A percentile compares a stretch with the other conserved stretches of the same genome.
These are phyloP conservation scores for Aleiodes alternator DNA, from an alignment of 2,888 invertebrate species.

Conservation along the genomic window DNA sequence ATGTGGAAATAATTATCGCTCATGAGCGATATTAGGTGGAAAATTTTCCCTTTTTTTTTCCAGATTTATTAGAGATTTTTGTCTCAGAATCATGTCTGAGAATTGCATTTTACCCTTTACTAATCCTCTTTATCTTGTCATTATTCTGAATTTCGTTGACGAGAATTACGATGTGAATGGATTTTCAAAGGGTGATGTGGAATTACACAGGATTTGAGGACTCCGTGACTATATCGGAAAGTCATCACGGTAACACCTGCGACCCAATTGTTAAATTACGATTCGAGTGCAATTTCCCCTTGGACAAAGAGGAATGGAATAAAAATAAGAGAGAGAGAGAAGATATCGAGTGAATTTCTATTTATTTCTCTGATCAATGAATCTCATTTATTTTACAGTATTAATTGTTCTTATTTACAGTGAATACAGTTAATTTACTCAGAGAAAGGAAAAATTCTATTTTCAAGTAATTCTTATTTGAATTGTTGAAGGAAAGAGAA, in stretches of 20 bases:
- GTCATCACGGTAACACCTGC: slow-evolving; percentile 62
- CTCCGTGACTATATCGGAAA: slow-evolving; percentile 3
- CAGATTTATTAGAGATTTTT: no score
- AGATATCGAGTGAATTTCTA: slow-evolving; percentile 24
- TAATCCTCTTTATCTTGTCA: no score
- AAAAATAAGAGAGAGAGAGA: slow-evolving; percentile 58
- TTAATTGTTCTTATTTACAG: slow-evolving; percentile 35
- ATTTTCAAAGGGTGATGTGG: background rate
- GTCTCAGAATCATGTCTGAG: no score
- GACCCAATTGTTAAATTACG: slow-evolving; percentile 68
- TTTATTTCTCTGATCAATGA: slow-evolving; percentile 22
- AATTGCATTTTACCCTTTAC: no score
- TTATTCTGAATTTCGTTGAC: background rate
- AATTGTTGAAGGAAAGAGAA: no score
- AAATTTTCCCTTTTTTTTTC: background rate
- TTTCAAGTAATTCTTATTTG: no score
- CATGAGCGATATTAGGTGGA: background rate
- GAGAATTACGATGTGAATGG: background rate
- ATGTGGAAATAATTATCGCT: slow-evolving; percentile 63
- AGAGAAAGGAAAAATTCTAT: no score
- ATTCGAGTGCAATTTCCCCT: slow-evolving; percentile 59
- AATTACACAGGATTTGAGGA: slow-evolving; percentile 32
- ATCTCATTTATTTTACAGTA: slow-evolving; percentile 5
- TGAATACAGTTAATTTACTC: background rate
- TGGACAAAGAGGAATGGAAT: slow-evolving; percentile 30